Conservation (phyloP, 92 coral and sea anemone genomes). For the Diadumene lineata region DNA sequence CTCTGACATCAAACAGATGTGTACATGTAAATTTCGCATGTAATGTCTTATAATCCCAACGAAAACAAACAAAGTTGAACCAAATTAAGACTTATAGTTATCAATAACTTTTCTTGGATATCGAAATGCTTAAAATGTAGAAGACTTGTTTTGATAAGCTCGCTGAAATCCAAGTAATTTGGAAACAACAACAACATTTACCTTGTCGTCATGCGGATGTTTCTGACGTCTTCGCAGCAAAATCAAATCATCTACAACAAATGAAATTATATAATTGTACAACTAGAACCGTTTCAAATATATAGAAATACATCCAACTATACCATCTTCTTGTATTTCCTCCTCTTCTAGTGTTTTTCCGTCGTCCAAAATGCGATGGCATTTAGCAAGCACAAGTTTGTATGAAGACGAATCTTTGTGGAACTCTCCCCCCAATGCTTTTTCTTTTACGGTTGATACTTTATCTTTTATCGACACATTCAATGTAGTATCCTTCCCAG, state of each 20-base stretch:
- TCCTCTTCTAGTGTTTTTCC: constrained; percentile 90
- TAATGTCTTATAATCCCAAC: background rate
- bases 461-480: constrained; percentile 68
- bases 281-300: background rate
- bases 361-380: constrained; percentile 75
- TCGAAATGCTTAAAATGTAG: background rate
- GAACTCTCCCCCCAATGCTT: constrained; percentile 79
- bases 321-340: constrained; percentile 88
- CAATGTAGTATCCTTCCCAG: constrained; percentile 81
- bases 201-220: constrained; percentile 20
- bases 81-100: too few species aligned
- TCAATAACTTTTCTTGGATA: background rate
- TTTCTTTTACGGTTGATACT: constrained; percentile 72
- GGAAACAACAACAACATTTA: constrained; percentile 16
- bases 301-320: background rate
- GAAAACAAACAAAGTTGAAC: background rate
- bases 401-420: constrained; percentile 85
- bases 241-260: constrained; percentile 54
- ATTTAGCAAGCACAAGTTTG: constrained; percentile 79
- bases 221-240: constrained; percentile 50
- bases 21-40: background rate
- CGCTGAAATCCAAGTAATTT: constrained; percentile 17
- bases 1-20: too few species aligned
- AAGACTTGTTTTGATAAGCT: background rate
- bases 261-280: constrained; percentile 5